A percentile compares a stretch with the other conserved stretches of the same genome.
phyloP scores from a whole-genome alignment of 2,888 invertebrate genomes.

The Perizoma affinitatum region DNA sequence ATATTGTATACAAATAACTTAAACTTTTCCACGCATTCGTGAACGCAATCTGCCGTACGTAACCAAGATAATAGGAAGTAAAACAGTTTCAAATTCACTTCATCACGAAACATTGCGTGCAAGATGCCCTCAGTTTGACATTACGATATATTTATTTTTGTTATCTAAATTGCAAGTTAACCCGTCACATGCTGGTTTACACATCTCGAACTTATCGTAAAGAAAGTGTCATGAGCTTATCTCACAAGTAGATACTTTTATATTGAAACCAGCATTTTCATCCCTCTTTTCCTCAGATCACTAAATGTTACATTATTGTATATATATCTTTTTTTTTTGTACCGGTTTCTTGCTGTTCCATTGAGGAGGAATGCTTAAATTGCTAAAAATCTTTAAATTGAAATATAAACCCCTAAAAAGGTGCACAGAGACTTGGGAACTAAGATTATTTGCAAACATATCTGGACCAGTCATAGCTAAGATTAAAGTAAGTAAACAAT shows the following conservation, averaged over 20 bases:
- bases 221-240: slow-evolving; percentile 4
- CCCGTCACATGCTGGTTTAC: neutral
- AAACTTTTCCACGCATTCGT: slow-evolving; percentile 3
- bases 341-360: no score
- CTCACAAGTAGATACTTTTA: neutral
- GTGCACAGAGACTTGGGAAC: no score
- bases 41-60: neutral
- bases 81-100: slow-evolving; percentile 15
- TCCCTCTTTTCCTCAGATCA: neutral
- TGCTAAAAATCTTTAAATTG: no score
- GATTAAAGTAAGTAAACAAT: no score
- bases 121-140: slow-evolving; percentile 22
- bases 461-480: no score
- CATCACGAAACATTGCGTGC: slow-evolving; percentile 22
- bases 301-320: no score
- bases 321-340: no score
- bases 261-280: neutral
- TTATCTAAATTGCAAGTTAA: slow-evolving; percentile 6
- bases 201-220: slow-evolving; percentile 5
- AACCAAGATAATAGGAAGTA: slow-evolving; percentile 16
- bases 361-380: no score
- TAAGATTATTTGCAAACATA: no score
- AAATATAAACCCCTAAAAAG: no score
- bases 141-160: slow-evolving; percentile 9
- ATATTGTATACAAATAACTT: neutral